Conservation (phyloP, 1,140 invertebrate species). For the Drosophila setifemur region DNA sequence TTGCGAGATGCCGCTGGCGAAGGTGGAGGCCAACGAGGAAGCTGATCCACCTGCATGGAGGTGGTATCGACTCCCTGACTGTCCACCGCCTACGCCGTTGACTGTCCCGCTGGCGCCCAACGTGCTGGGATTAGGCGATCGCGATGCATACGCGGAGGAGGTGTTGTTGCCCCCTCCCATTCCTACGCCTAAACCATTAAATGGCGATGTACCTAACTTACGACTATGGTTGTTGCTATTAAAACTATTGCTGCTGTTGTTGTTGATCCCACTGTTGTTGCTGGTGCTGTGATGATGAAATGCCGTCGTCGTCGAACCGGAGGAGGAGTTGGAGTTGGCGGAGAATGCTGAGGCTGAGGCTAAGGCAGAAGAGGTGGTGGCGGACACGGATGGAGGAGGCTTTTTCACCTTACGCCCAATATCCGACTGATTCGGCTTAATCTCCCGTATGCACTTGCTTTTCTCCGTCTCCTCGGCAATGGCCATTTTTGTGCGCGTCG, state of each 20-base stretch:
- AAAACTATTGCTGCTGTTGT: constrained; percentile 64
- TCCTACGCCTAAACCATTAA: constrained; percentile 70
- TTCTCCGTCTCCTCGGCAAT: constrained; percentile 94
- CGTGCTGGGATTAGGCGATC: constrained; percentile 73
- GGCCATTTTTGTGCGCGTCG: constrained; percentile 94
- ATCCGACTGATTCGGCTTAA: constrained; percentile 93
- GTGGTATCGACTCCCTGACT: constrained; percentile 4
- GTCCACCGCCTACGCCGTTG: constrained; percentile 27
- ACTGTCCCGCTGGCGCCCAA: constrained; percentile 72
- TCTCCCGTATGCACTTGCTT: constrained; percentile 96
- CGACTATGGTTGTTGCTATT: constrained; percentile 81
- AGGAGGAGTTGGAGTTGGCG: constrained; percentile 4
- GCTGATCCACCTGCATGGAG: constrained; percentile 26
- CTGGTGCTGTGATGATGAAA: constrained; percentile 68
- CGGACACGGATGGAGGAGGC: constrained; percentile 22
- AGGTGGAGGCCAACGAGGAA: constrained; percentile 62
- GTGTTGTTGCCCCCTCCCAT: constrained; percentile 10
- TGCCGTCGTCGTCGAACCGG: constrained; percentile 41
- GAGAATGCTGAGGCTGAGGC: constrained; percentile 27
- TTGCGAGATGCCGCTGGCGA: constrained; percentile 81
- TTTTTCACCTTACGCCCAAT: constrained; percentile 91
- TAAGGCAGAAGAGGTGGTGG: constrained; percentile 11
- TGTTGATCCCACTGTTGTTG: constrained; percentile 55
- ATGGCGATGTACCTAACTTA: constrained; percentile 79
- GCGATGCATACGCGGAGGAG: constrained; percentile 29